These are phyloP conservation scores for Hecatera dysodea DNA, from an alignment of 2,888 invertebrate genomes.

Conservation along the genomic window DNA sequence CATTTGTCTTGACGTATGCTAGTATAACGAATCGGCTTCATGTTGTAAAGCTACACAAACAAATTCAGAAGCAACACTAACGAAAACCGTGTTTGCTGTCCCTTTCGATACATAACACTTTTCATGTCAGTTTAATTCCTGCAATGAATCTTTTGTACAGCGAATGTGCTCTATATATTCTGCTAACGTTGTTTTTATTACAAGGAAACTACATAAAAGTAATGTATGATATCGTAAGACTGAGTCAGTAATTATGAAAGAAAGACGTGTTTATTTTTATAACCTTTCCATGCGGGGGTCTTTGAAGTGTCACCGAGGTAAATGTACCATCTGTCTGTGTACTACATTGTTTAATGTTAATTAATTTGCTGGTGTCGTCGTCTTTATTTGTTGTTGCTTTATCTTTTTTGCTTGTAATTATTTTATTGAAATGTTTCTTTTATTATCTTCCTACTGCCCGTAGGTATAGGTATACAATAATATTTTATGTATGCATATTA, in stretches of 20 bases:
- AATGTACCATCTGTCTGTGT: slow-evolving; percentile 38
- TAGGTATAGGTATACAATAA: background rate
- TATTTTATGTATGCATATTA: background rate
- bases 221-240: slow-evolving; percentile 43
- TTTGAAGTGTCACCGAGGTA: slow-evolving; percentile 45
- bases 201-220: slow-evolving; percentile 53
- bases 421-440: background rate
- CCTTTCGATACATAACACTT: slow-evolving; percentile 31
- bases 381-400: slow-evolving; percentile 20
- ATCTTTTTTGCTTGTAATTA: slow-evolving; percentile 8
- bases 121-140: slow-evolving; percentile 24
- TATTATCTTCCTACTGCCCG: background rate
- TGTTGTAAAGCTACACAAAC: slow-evolving; percentile 22
- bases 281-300: slow-evolving; percentile 62
- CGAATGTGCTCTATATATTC: slow-evolving; percentile 50
- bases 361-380: slow-evolving; percentile 31
- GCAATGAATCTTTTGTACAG: slow-evolving; percentile 38
- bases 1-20: slow-evolving; percentile 16
- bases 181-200: slow-evolving; percentile 58
- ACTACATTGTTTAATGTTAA: slow-evolving; percentile 22
- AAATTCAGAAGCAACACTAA: slow-evolving; percentile 27
- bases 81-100: slow-evolving; percentile 16
- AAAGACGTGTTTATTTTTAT: slow-evolving; percentile 60
- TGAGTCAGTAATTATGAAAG: slow-evolving; percentile 55
- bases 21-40: slow-evolving; percentile 27